phyloP scores from a whole-genome alignment of 2,113 vertebrate genomes.

The Thamnophis sirtalis region DNA sequence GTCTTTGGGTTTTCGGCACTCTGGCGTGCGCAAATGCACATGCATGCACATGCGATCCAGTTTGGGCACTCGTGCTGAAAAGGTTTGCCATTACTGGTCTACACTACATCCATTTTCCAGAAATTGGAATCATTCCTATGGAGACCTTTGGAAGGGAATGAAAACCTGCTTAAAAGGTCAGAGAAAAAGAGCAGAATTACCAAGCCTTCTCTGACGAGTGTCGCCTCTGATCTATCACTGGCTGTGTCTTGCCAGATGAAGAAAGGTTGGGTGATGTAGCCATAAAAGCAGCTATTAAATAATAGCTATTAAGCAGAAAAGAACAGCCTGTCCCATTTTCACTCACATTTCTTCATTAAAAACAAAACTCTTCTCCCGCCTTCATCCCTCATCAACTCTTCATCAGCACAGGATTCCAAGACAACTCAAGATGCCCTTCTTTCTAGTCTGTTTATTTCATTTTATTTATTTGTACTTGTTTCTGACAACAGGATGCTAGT shows the following conservation, averaged over 20 bases:
- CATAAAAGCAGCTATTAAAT: background rate
- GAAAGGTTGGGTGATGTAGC: background rate
- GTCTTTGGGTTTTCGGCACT: too few species aligned
- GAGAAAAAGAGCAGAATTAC: background rate
- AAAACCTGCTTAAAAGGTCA: background rate
- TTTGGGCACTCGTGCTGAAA: too few species aligned
- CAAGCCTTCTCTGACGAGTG: background rate
- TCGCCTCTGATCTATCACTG: background rate
- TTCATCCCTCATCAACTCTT: background rate
- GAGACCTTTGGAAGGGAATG: background rate
- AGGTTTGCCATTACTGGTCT: too few species aligned
- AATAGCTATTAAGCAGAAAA: background rate
- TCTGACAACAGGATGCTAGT: slow-evolving; percentile 25
- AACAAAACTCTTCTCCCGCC: background rate
- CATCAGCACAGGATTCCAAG: slow-evolving; percentile 18
- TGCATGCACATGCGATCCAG: too few species aligned
- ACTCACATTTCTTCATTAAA: background rate
- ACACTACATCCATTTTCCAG: background rate
- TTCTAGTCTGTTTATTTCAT: slow-evolving; percentile 21
- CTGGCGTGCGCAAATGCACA: too few species aligned
- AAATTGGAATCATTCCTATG: background rate
- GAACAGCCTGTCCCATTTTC: background rate
- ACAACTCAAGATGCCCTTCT: slow-evolving; percentile 35
- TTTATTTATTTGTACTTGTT: slow-evolving; percentile 16
- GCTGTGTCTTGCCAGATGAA: background rate